Evolutionary conservation across 2,888 invertebrate genomes (phyloP), one percentile per base, ranked within the genome.

Genomic region (Macaria liturata): DNA sequence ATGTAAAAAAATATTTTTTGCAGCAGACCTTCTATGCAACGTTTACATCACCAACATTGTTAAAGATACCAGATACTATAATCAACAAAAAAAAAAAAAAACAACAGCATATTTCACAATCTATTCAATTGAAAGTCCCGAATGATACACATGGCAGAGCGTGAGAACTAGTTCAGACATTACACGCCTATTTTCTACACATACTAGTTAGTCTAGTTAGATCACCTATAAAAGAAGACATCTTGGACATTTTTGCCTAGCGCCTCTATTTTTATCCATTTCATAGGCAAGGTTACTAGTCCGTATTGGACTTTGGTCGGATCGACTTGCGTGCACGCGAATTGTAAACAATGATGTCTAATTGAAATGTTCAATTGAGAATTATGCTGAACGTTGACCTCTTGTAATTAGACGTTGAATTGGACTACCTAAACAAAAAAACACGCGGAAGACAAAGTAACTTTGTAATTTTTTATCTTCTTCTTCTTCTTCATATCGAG

Each of bases 311-410:
- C 75, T 73, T 75, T 71, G 72, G 57, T 59, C 66, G 37, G 32
- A 49, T 39, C 57, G 66, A 72, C 74, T 59, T 69, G 63, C 61
- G 66, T 53, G 52, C 58, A 57, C 48, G 57, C 49, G 59, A 59
- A 42, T 42, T 64, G 66, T 65, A 67, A 68, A 68, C 64, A 65
- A 52, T 65, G 49, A 52, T 65, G 49, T 46, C 57, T 65, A 55
- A 66, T 68, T 69, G 66, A 73, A 75, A 75, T 74, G 68, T 59
- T 62, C 71, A 74, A 72, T 80, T 75, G 67, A 73, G 66, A 62
- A 61, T 52, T 59, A 53, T 60, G 43, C 64, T 61, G 49, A 57
- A 61, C 59, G 60, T 60, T 47, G 54, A 58, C 61, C 57, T 49
- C 8, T 9, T 43, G 9, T 34, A 31, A 49, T 46, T 49, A 9